phyloP scores from a whole-genome alignment of 2,888 invertebrate genomes.

The Apoderus coryli region DNA sequence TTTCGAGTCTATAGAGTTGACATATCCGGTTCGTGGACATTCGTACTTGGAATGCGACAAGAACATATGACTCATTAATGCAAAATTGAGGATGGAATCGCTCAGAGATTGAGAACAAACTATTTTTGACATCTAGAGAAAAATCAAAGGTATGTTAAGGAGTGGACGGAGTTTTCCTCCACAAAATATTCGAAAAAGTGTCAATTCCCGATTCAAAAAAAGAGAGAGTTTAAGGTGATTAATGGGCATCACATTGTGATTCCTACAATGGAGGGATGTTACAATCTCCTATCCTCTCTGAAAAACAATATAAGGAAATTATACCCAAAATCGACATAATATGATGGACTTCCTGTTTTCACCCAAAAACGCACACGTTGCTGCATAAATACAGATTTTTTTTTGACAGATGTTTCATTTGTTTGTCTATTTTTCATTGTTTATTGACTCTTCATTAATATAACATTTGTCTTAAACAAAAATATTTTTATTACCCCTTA shows the following conservation, averaged over 20 bases:
- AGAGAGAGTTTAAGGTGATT: slow-evolving; percentile 4
- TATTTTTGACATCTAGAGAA: slow-evolving; percentile 6
- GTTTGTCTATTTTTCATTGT: too few species aligned
- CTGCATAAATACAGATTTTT: slow-evolving; percentile 1
- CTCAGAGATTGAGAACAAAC: slow-evolving; percentile 9
- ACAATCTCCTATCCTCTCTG: too few species aligned
- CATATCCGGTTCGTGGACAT: slow-evolving; percentile 5
- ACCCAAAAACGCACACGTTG: slow-evolving; percentile 2
- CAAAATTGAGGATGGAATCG: slow-evolving; percentile 10
- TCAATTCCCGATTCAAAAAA: slow-evolving; percentile 8
- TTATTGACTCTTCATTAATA: too few species aligned
- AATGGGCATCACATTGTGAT: too few species aligned
- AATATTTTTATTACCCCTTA: slow-evolving; percentile 1
- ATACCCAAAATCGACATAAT: too few species aligned
- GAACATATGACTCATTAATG: slow-evolving; percentile 11
- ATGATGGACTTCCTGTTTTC: too few species aligned
- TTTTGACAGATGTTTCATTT: too few species aligned
- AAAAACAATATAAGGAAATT: too few species aligned
- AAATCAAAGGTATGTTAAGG: slow-evolving; percentile 12
- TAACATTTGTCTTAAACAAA: slow-evolving; percentile 3
- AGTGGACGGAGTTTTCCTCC: slow-evolving; percentile 11
- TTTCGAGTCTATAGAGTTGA: slow-evolving; percentile 9
- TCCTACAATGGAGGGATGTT: too few species aligned
- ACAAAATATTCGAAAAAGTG: too few species aligned
- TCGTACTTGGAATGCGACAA: slow-evolving; percentile 11